Evolutionary conservation across 2,888 invertebrate genomes (phyloP).

Genomic region (Xestia c-nigrum): DNA sequence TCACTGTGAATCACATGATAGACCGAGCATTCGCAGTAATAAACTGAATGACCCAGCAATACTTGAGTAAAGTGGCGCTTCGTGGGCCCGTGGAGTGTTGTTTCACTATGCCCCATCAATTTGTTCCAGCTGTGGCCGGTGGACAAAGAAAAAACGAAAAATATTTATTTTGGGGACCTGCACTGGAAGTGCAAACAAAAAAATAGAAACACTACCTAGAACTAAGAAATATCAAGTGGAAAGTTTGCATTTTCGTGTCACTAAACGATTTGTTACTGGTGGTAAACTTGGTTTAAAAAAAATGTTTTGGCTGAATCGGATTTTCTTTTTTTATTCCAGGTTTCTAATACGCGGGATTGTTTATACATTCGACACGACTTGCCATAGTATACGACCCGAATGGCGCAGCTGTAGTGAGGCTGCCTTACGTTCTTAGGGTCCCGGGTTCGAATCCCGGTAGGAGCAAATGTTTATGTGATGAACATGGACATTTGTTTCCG

Average conservation of each 20-base stretch:
- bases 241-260: background rate
- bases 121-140: background rate
- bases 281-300: background rate
- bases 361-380: background rate
- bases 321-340: background rate
- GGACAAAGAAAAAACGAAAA: background rate
- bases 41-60: conserved; percentile 38
- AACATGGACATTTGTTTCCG: too few species aligned
- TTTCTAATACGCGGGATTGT: background rate
- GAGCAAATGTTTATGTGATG: too few species aligned
- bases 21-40: conserved; percentile 20
- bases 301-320: background rate
- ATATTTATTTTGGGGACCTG: background rate
- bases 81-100: background rate
- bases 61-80: conserved; percentile 28
- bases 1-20: conserved; percentile 7
- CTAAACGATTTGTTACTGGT: background rate
- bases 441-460: too few species aligned
- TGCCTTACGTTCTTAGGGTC: too few species aligned
- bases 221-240: background rate
- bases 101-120: background rate
- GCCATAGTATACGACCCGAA: too few species aligned
- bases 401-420: too few species aligned
- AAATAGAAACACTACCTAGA: background rate
- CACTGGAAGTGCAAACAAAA: background rate